Evolutionary conservation across 2,113 vertebrate genomes (phyloP).

Genomic region (Alexandromys fortis): DNA sequence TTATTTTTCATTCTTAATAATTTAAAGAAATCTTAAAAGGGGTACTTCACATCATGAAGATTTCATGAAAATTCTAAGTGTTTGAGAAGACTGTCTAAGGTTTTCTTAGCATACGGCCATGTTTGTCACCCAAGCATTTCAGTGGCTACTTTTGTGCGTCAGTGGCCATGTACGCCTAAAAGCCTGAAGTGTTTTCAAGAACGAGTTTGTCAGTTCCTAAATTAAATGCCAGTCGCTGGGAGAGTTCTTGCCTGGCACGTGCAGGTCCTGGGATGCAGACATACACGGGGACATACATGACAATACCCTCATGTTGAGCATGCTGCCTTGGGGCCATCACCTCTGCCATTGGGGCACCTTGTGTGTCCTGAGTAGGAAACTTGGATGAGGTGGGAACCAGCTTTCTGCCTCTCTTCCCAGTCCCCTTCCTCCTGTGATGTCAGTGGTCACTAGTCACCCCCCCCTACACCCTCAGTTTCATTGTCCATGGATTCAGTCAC

Average conservation of each 20-base stretch:
- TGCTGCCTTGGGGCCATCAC: background rate
- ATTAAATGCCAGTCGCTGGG: background rate
- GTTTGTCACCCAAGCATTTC: too few species aligned
- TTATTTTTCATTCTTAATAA: background rate
- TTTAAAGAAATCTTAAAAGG: background rate
- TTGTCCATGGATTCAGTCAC: background rate
- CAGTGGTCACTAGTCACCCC: background rate
- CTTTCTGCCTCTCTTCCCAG: background rate
- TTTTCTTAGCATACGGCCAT: background rate
- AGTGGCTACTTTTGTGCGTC: background rate
- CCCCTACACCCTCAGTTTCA: background rate
- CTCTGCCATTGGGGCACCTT: too few species aligned
- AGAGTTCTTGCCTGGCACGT: background rate
- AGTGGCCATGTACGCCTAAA: background rate
- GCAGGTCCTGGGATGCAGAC: background rate
- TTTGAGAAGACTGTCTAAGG: background rate
- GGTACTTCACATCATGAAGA: background rate
- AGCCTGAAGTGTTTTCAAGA: background rate
- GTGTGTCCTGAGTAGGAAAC: background rate
- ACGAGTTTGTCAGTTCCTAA: too few species aligned
- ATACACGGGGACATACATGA: background rate
- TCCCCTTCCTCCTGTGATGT: background rate
- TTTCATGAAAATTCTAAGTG: background rate
- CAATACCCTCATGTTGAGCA: background rate
- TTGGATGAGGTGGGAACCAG: background rate